A percentile compares a stretch with the other conserved stretches of the same genome.
phyloP scores from a whole-genome alignment of 1,140 invertebrate species.

The Lepidostoma basale region DNA sequence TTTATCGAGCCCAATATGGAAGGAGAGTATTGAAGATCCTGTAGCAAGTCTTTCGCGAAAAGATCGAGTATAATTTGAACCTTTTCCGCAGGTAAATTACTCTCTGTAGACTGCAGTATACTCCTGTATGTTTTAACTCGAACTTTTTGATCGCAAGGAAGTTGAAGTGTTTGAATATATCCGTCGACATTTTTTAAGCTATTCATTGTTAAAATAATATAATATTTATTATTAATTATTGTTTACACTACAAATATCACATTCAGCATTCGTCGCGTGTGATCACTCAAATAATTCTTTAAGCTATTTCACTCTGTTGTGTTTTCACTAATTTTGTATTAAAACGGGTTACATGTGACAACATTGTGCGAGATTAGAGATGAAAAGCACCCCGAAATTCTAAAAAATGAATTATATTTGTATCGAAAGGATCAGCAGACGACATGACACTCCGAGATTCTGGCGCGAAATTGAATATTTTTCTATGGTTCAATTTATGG shows the following conservation, averaged over 20 bases:
- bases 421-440: too few species aligned
- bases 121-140: constrained; percentile 45
- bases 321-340: too few species aligned
- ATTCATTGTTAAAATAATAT: background rate
- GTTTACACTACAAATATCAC: too few species aligned
- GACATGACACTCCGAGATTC: constrained; percentile 23
- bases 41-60: constrained; percentile 48
- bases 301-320: too few species aligned
- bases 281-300: too few species aligned
- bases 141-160: background rate
- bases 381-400: too few species aligned
- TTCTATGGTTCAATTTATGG: too few species aligned
- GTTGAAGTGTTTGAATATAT: constrained; percentile 3
- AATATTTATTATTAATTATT: too few species aligned
- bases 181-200: constrained; percentile 2
- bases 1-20: constrained; percentile 49
- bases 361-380: too few species aligned
- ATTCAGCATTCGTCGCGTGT: too few species aligned
- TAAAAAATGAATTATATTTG: too few species aligned
- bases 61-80: constrained; percentile 38
- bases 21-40: constrained; percentile 48
- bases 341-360: too few species aligned
- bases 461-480: constrained; percentile 29
- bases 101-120: constrained; percentile 48
- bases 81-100: constrained; percentile 21